Base-by-base conservation (phyloP, 2,888 invertebrate species). In the Parelbella ahira region DNA sequence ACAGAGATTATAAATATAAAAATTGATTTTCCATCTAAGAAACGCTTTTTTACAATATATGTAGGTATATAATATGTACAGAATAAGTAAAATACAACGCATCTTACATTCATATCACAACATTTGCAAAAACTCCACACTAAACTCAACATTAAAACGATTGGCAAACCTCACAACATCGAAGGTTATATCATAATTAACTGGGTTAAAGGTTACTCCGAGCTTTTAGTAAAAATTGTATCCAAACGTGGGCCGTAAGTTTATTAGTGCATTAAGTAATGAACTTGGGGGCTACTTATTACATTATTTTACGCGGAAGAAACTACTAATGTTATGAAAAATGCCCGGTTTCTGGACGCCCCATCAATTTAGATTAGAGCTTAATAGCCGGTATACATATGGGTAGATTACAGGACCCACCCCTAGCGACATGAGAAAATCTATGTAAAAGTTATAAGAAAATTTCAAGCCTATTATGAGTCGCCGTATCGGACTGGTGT, bases 361-460 rank as follows among this genome's bases (percentile, higher is more conserved):
- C 86, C 87, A 87, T 87, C 86, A 87, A 87, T 87, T 84, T 86
- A 77, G 77, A 87, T 87, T 86, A 87, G 84, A 71, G 57, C 59
- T 74, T 83, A 87, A 84, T 86, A 75, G 71, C 54, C 56, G 27
- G 60, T 58, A 60, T 67, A 70, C 67, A 61, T 71, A 70, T 56
- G 27, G 27, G 45, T 51, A 49, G 49, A 53, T 48, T 47, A 46
- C 23, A 18, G 62, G 67, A 78, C 67, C 73, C 74, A 73, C 74
- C 82, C 80, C 67, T 64, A 57, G 60, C 58, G 64, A 64, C 65
- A 66, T 63, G 75, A 72, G 79, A 76, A 84, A 84, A 82, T 81
- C 79, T 76, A 82, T 69, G 83, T 76, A 71, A 71, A 80, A 79
- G 72, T 80, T 80, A 15, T 77, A 82, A 81, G 82, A 83, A 81